Evolutionary conservation across 2,113 vertebrate genomes (phyloP), one percentile per base, ranked within the genome.

Genomic region (Tragelaphus buxtoni): DNA sequence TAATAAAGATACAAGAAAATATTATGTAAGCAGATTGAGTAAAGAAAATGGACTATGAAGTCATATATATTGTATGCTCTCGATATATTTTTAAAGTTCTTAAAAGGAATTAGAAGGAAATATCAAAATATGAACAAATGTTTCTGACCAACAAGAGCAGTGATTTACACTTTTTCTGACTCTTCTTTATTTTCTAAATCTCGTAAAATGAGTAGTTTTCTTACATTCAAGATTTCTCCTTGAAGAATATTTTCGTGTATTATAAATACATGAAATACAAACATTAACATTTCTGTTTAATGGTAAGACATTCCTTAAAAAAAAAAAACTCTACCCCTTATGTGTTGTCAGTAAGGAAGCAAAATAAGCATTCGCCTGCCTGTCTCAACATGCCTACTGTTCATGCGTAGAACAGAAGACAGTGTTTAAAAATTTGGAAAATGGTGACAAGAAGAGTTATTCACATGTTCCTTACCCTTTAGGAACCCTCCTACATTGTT

Each of bases 141-240:
- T 72, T 91, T 94, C 83, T 84, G 63, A 65, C 49, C 49, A 90
- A 49, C 58, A 92, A 22, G 1, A 56, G 85, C 55, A 4, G 32
- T 76, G 65, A 77, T 60, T 87, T 4, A 65, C 61, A 65, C n/a
- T 84, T 88, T 85, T 30, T 45, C 32, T 77, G 32, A 32, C 35
- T 47, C 88, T 91, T 63, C 32, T 88, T 28, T 90, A 90, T 84
- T 97, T 96, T 86, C 77, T 42, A 92, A 94, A 77, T 90, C 13
- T 53, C 39, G 0, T 24, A 86, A 96, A 92, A 77, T 84, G 5
- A 63, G n/a, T 65, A 35, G 32, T 72, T 65, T 65, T 84, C 61
- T 89, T 56, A 58, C 20, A 53, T 12, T 83, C 61, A 55, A 35
- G 72, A 82, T 63, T 30, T 79, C 14, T 90, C 45, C 55, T 56